phyloP scores from a whole-genome alignment of 1,140 invertebrate species.

The Mylabris phalerata region DNA sequence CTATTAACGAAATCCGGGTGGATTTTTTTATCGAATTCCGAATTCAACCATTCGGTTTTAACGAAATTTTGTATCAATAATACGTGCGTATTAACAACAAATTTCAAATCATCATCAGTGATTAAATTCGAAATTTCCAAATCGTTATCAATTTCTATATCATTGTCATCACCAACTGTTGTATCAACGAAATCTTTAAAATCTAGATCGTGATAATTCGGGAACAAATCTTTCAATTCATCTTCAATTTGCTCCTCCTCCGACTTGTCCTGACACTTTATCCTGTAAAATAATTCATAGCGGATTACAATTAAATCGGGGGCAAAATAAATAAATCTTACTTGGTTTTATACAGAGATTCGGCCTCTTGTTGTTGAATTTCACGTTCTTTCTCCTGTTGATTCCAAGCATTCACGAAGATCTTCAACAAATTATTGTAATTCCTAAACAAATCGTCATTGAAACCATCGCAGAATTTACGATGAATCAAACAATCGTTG shows the following conservation, averaged over 20 bases:
- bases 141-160: constrained; percentile 24
- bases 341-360: constrained; percentile 76
- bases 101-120: constrained; percentile 50
- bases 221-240: constrained; percentile 71
- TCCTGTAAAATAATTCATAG: constrained; percentile 35
- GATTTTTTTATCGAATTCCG: constrained; percentile 32
- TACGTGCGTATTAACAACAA: constrained; percentile 53
- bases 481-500: constrained; percentile 48
- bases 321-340: constrained; percentile 30
- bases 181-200: constrained; percentile 54
- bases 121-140: constrained; percentile 39
- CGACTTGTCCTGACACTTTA: constrained; percentile 53
- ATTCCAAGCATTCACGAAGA: constrained; percentile 66
- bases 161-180: background rate
- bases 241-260: constrained; percentile 67
- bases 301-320: background rate
- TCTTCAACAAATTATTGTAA: constrained; percentile 51
- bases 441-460: constrained; percentile 45
- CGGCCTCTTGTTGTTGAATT: constrained; percentile 63
- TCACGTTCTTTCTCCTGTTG: constrained; percentile 63
- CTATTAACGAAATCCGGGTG: constrained; percentile 45
- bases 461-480: constrained; percentile 35
- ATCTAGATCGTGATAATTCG: constrained; percentile 62
- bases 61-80: constrained; percentile 51
- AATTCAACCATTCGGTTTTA: constrained; percentile 51